Evolutionary conservation across 1,140 invertebrate genomes (phyloP).

Genomic region (Drosophila tani): DNA sequence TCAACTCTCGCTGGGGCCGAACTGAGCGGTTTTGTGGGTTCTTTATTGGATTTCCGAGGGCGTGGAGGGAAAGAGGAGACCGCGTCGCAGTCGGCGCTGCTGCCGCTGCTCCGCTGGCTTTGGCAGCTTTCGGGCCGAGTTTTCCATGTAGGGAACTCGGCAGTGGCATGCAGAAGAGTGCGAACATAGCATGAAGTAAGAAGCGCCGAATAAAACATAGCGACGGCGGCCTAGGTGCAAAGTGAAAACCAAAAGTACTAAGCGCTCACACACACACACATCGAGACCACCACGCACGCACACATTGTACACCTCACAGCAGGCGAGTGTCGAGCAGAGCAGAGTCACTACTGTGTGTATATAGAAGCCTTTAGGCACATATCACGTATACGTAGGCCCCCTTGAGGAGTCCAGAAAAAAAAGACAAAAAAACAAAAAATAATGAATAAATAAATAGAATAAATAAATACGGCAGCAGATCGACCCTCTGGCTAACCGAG

Average conservation of each 20-base stretch:
- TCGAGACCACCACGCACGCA: conserved; percentile 12
- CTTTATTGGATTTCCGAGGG: conserved; percentile 63
- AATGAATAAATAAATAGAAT: background rate
- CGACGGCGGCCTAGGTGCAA: conserved; percentile 65
- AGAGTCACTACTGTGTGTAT: conserved; percentile 30
- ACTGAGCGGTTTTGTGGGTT: conserved; percentile 10
- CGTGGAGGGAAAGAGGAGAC: conserved; percentile 21
- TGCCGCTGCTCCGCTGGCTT: conserved; percentile 24
- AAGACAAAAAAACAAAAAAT: background rate
- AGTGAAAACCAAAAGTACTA: conserved; percentile 75
- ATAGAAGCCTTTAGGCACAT: conserved; percentile 26
- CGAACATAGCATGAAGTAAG: conserved; percentile 82
- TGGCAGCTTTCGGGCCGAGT: conserved; percentile 58
- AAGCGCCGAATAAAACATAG: conserved; percentile 76
- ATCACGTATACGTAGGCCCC: conserved; percentile 13
- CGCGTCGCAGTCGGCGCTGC: conserved; percentile 6
- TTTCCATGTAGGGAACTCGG: conserved; percentile 80
- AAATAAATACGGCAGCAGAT: conserved; percentile 10
- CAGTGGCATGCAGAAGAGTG: conserved; percentile 80
- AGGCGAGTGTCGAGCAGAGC: conserved; percentile 29
- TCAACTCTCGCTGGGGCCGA: conserved; percentile 20
- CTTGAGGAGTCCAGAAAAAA: conserved; percentile 5
- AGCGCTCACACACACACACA: conserved; percentile 44
- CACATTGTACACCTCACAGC: conserved; percentile 16
- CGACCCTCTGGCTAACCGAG: conserved; percentile 4